phyloP scores from a whole-genome alignment of 2,888 invertebrate genomes.

The Drosophila colorata region DNA sequence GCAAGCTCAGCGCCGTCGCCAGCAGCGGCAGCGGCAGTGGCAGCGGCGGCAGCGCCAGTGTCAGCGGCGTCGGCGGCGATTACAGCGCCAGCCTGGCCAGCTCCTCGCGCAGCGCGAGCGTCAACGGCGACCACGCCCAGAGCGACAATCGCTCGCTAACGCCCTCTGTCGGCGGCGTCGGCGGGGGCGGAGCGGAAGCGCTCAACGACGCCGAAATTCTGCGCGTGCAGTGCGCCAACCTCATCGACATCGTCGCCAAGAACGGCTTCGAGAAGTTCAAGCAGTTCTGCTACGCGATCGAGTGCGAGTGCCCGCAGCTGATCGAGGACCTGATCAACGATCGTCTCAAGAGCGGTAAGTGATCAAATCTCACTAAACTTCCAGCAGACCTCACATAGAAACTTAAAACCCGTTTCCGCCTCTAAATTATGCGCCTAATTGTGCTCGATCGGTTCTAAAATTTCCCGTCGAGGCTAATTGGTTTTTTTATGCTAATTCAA shows the following conservation, averaged over 20 bases:
- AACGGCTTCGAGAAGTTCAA: constrained; percentile 87
- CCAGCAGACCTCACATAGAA: background rate
- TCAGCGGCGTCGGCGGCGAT: constrained; percentile 53
- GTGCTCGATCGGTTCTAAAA: constrained; percentile 60
- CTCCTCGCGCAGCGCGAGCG: constrained; percentile 82
- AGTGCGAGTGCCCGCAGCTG: constrained; percentile 88
- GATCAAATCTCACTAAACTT: constrained; percentile 37
- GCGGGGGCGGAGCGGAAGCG: constrained; percentile 59
- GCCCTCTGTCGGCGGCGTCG: constrained; percentile 67
- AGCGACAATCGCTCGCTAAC: constrained; percentile 83
- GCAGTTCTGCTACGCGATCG: constrained; percentile 88
- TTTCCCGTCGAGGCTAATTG: constrained; percentile 65
- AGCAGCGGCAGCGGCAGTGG: constrained; percentile 74
- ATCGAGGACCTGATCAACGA: constrained; percentile 88
- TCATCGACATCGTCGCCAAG: constrained; percentile 88
- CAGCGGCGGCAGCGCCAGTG: constrained; percentile 58
- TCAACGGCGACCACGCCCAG: constrained; percentile 80
- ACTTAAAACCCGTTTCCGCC: constrained; percentile 54
- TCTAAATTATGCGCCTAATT: constrained; percentile 75
- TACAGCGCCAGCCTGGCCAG: constrained; percentile 67
- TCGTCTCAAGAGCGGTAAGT: constrained; percentile 86
- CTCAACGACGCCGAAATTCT: constrained; percentile 82
- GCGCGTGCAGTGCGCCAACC: constrained; percentile 87
- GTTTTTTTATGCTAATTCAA: constrained; percentile 9
- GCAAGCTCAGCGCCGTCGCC: constrained; percentile 80